Percentiles rank a stretch among this genome's conserved stretches.
These are phyloP conservation scores for Tetraneura akinire DNA, from an alignment of 1,140 invertebrate species.

Conservation along the genomic window DNA sequence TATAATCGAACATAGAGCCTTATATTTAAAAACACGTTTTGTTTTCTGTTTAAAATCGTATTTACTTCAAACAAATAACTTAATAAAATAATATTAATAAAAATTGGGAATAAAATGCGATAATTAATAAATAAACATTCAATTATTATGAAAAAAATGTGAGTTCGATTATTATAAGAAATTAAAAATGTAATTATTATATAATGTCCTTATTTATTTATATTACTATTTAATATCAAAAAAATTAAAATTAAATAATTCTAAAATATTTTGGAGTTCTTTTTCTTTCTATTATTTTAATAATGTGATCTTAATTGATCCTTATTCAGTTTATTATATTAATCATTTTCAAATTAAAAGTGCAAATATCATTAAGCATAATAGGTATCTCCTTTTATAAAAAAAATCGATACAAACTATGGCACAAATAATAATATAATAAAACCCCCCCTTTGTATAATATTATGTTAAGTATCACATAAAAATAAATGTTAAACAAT, in stretches of 20 bases:
- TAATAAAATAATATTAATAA: background rate
- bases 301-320: background rate
- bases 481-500: background rate
- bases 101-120: too few relatives aligned
- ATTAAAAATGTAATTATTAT: too few relatives aligned
- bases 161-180: background rate
- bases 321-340: background rate
- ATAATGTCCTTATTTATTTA: too few relatives aligned
- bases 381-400: background rate
- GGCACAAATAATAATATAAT: background rate
- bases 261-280: too few relatives aligned
- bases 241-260: too few relatives aligned
- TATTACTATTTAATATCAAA: too few relatives aligned
- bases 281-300: background rate
- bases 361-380: too few relatives aligned
- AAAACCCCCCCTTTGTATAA: too few relatives aligned
- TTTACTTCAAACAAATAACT: background rate
- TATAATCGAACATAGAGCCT: background rate
- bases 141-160: background rate
- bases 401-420: background rate
- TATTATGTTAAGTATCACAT: background rate
- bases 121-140: too few relatives aligned
- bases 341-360: too few relatives aligned
- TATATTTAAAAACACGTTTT: background rate
- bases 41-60: background rate